Base-by-base conservation (phyloP, 2,888 invertebrate genomes). In the Spodoptera picta region DNA sequence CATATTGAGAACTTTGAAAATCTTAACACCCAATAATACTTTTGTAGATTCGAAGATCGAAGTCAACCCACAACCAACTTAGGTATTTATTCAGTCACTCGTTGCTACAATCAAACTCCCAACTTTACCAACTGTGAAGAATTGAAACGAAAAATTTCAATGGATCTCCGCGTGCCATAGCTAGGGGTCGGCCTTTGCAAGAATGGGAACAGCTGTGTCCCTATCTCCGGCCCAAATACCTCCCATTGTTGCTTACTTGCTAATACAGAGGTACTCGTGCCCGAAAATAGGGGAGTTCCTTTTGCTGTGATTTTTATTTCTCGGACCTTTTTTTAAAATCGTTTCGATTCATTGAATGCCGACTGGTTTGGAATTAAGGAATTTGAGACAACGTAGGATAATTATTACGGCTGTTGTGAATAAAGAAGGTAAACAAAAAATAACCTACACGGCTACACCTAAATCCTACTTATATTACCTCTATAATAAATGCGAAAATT, bases 181-280 rank as follows among this genome's bases (percentile, higher is more conserved):
- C 57, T 2, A 24, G 51, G 50, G 27, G 12, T 23, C 47, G 12
- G 19, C 10, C n/a, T 23, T 24, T 7, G 43, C 45, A 54, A 45
- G 76, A 52, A 58, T 58, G 54, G 14, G 55, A 19, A n/a, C 73
- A 64, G 54, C 54, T 56, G 75, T 19, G 64, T 23, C 45, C 6
- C 53, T 47, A 36, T n/a, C 7, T 50, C 54, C 45, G 36, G 3
- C 11, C 53, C 23, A 36, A 75, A 75, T 70, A 47, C 44, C 56
- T 57, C 53, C 23, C 23, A 70, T 75, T 62, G 63, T 69, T 69
- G 7, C 45, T 52, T 10, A 11, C 24, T n/a, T 50, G 43, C 53
- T n/a, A 11, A 49, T 19, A n/a, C 52, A 49, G 41, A 44, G 36
- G 31, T 48, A 69, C 46, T 51, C 6, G 23, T 3, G 1, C 10